Conservation (phyloP, 2,797 vertebrate species). For the Sebastes reedi region DNA sequence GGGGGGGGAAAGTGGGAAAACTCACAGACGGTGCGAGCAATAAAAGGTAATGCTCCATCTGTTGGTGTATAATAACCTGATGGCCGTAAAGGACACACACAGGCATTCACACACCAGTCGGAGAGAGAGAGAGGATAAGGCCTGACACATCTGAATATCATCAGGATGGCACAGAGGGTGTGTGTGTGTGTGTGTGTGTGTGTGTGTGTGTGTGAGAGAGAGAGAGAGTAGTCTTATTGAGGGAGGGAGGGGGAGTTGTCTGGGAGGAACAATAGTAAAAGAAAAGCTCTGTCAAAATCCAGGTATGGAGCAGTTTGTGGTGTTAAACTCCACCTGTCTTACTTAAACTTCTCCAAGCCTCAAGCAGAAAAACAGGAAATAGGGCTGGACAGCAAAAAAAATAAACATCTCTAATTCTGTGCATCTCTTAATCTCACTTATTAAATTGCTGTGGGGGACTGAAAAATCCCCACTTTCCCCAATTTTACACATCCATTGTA, state of each 20-base stretch:
- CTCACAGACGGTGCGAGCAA: slow-evolving; percentile 97
- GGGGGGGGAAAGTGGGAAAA: slow-evolving; percentile 63
- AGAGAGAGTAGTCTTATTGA: not conserved
- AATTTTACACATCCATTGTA: slow-evolving; percentile 11
- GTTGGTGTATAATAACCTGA: slow-evolving; percentile 98
- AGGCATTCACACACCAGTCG: slow-evolving; percentile 45
- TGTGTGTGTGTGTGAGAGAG: not conserved
- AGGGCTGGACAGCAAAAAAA: slow-evolving; percentile 13
- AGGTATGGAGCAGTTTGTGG: slow-evolving; percentile 42
- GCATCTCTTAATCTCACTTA: not conserved
- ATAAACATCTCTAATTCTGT: slow-evolving; percentile 8
- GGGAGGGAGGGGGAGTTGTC: not conserved
- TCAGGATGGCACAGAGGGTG: slow-evolving; percentile 52
- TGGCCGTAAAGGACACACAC: slow-evolving; percentile 90
- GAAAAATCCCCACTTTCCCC: not conserved
- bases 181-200: not conserved
- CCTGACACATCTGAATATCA: slow-evolving; percentile 74
- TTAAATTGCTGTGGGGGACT: not conserved
- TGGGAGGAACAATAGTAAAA: slow-evolving; percentile 45
- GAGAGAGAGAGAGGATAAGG: slow-evolving; percentile 51
- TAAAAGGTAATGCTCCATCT: slow-evolving; percentile 98
- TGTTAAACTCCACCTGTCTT: slow-evolving; percentile 33
- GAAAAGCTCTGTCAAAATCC: slow-evolving; percentile 55
- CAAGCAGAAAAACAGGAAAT: slow-evolving; percentile 32
- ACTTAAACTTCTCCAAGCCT: slow-evolving; percentile 20